Base-by-base conservation (phyloP, 1,140 invertebrate genomes). In the Aphaenogaster floridana region DNA sequence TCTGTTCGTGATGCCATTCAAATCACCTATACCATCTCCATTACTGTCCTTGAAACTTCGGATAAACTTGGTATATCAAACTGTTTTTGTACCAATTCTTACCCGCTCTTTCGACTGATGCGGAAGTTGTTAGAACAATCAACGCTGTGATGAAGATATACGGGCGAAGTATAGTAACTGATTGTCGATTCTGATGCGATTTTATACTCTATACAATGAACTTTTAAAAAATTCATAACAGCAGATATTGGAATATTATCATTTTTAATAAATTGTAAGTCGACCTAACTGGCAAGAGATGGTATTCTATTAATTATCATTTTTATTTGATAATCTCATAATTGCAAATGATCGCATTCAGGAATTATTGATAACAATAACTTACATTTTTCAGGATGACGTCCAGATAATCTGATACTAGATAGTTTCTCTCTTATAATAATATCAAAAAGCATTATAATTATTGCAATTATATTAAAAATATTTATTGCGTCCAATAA, bases 31-130 rank as follows among this genome's bases (percentile, higher is more conserved):
- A 2, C 98, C 98, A 93, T 98, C 97, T 1, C 96, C 97, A 92
- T 98, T 96, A 77, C 96, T 97, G 93, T 98, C 98, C 89, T 97
- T 97, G 93, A 98, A 98, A 8, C 97, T 98, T 74, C 0, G 97
- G 97, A 92, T 98, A 98, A 59, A 98, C 96, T 94, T 98, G 97
- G 93, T 98, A 98, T 42, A 98, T 95, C 3, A 96, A 93, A 1
- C 96, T 96, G 48, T 96, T 96, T 87, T 97, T 95, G 97, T 97
- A 98, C 98, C 98, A 98, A 91, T 96, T 94, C 0, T 69, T 69
- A 3, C 50, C 64, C 0, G 50, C 48, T 9, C 11, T 42, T 59
- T 8, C 5, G 2, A 48, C 11, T 2, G 42, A 34, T n/a, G 6
- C 17, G 9, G 7, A 5, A 21, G 9, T 57, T 45, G 57, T 42